Evolutionary conservation across 2,888 invertebrate species (phyloP), one percentile per base, ranked within the genome.

Genomic region (Drosophila nigritarsus): DNA sequence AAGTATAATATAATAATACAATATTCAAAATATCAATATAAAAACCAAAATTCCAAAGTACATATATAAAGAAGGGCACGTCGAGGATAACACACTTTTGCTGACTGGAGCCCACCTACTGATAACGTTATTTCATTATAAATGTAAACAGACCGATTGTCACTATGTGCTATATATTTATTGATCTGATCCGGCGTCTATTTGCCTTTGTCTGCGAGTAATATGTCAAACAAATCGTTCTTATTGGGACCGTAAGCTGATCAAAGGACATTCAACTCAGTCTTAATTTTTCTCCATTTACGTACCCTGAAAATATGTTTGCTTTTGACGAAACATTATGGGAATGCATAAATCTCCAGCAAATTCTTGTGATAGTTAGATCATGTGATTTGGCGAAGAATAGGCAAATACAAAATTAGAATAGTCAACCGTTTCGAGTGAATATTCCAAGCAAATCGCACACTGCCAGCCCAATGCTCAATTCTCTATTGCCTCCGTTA

Each of bases 331-430:
- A 15, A 20, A 8, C 29, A 40, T 8, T 55, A 20, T 38, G n/a
- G 18, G 15, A 13, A 55, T 29, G 67, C 38, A 61, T 40, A 49
- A 29, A 15, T 62, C 36, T 70, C 80, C 83, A 80, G 80, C 85
- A 85, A 85, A 89, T 85, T 79, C 64, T 73, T 75, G 76, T 70
- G 84, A 81, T 84, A 78, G 82, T 71, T 88, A 77, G 78, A 59
- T 74, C 82, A 38, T 38, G 34, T 62, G 58, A 55, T 64, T 60
- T 66, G 61, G 62, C 56, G n/a, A 38, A 49, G 45, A 40, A 65
- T 36, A 45, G 45, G 50, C 65, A 70, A 78, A 55, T 71, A 32
- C 2, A 13, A 29, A n/a, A n/a, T 29, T 83, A 83, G 80, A 71
- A 63, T 73, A 70, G 80, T 65, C 65, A 82, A 56, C 62, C 65